A percentile compares a stretch with the other conserved stretches of the same genome.
phyloP scores from a whole-genome alignment of 2,888 invertebrate genomes.

The Drosophila stalkeri region DNA sequence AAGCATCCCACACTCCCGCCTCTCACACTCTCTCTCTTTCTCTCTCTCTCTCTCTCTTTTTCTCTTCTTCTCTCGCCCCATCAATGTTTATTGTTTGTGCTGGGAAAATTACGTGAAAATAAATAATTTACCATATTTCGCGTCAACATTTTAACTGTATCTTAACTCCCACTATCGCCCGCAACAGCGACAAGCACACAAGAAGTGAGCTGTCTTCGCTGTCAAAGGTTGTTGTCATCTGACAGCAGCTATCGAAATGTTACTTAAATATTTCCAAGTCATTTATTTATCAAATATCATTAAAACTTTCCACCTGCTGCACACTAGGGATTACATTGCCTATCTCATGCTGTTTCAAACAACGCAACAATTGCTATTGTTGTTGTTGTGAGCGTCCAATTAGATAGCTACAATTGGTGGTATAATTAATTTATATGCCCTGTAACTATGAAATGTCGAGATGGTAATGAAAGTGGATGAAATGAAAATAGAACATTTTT shows the following conservation, averaged over 20 bases:
- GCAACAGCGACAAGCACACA: background rate
- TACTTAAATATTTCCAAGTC: constrained; percentile 77
- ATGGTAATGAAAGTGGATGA: background rate
- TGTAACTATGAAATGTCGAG: background rate
- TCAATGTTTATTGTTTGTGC: constrained; percentile 70
- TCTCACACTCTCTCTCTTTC: too few relatives aligned
- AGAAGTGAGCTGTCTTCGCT: constrained; percentile 32
- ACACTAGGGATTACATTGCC: constrained; percentile 7
- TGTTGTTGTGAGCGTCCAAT: constrained; percentile 5
- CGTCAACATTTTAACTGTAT: constrained; percentile 64
- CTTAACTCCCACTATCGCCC: background rate
- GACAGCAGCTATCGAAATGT: constrained; percentile 66
- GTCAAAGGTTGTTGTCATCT: constrained; percentile 34
- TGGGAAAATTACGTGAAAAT: constrained; percentile 77
- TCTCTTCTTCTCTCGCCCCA: background rate
- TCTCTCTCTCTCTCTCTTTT: background rate
- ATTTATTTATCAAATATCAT: constrained; percentile 79
- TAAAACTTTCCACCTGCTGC: constrained; percentile 70
- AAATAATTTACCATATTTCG: constrained; percentile 73
- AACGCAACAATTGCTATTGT: background rate
- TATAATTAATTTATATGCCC: background rate
- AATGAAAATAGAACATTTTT: background rate
- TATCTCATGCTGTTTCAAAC: constrained; percentile 10
- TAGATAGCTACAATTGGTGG: background rate
- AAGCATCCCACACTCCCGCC: constrained; percentile 35